Conservation (phyloP, 2,797 vertebrate genomes). For the Hephaestus fuliginosus region DNA sequence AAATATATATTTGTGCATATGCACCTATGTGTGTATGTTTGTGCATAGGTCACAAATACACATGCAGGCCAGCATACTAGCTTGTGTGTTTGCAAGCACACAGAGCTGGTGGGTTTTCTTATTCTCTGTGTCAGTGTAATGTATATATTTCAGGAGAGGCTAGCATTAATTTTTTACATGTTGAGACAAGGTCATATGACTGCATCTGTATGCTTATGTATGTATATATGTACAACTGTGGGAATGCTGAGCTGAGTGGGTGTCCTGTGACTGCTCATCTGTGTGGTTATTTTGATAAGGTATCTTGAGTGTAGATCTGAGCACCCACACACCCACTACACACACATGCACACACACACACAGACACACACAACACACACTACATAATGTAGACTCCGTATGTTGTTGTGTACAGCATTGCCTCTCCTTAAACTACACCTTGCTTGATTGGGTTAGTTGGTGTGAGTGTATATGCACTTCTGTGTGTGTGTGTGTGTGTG, state of each 20-base stretch:
- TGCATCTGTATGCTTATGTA: constrained; percentile 61
- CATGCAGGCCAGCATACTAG: not conserved
- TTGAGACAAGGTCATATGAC: constrained; percentile 68
- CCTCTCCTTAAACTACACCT: constrained; percentile 12
- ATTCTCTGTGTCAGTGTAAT: constrained; percentile 52
- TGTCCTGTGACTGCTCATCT: constrained; percentile 58
- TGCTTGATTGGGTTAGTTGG: constrained; percentile 41
- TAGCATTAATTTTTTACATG: constrained; percentile 79
- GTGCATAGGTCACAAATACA: constrained; percentile 18
- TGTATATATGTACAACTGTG: constrained; percentile 53
- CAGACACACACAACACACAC: constrained; percentile 13
- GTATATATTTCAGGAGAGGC: constrained; percentile 71
- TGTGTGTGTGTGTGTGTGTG: not conserved
- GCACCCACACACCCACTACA: constrained; percentile 14
- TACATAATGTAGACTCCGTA: constrained; percentile 7
- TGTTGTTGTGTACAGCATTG: constrained; percentile 22
- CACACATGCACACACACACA: constrained; percentile 11
- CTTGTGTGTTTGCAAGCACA: constrained; percentile 31
- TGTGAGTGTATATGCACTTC: not conserved
- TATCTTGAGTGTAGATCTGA: constrained; percentile 39
- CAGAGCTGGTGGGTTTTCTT: constrained; percentile 29
- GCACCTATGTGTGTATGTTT: constrained; percentile 4
- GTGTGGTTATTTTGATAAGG: constrained; percentile 59
- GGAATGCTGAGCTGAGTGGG: constrained; percentile 42
- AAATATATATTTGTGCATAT: constrained; percentile 4